phyloP scores from a whole-genome alignment of 2,797 vertebrate genomes.

The Muscicapa comitata region DNA sequence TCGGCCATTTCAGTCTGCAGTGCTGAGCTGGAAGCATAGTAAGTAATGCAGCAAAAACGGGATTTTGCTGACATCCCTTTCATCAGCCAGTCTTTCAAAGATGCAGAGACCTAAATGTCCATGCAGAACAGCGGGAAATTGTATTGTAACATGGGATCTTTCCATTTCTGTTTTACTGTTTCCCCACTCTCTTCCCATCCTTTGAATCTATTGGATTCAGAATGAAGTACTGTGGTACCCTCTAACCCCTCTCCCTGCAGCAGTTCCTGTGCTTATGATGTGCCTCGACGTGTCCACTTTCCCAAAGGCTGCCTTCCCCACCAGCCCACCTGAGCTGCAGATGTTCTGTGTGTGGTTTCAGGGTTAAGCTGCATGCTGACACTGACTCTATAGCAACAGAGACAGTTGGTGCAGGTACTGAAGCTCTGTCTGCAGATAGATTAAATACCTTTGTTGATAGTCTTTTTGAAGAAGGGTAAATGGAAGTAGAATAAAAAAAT shows the following conservation, averaged over 20 bases:
- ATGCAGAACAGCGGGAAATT: not conserved
- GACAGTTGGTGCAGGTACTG: not conserved
- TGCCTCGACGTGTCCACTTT: accelerated
- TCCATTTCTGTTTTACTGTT: not conserved
- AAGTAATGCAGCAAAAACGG: not conserved
- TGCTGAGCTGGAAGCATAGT: not conserved
- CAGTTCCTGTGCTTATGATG: not conserved
- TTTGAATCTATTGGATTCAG: not conserved
- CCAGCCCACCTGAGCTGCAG: not conserved
- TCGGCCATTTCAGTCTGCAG: not conserved
- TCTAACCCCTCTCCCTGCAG: not conserved
- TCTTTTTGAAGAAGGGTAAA: not conserved
- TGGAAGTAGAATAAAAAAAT: not conserved
- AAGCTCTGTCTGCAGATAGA: not conserved
- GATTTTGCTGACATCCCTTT: not conserved
- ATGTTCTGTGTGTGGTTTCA: not conserved
- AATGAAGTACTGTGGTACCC: not conserved
- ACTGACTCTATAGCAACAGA: not conserved
- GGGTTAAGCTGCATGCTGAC: not conserved
- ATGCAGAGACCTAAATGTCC: not conserved
- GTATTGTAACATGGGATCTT: not conserved
- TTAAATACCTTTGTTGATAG: not conserved
- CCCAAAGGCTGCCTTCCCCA: not conserved
- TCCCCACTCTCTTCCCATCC: not conserved
- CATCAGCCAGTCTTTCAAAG: not conserved